A percentile compares a stretch with the other conserved stretches of the same genome.
phyloP scores from a whole-genome alignment of 2,113 vertebrate species.

The Rhagologus leucostigma region DNA sequence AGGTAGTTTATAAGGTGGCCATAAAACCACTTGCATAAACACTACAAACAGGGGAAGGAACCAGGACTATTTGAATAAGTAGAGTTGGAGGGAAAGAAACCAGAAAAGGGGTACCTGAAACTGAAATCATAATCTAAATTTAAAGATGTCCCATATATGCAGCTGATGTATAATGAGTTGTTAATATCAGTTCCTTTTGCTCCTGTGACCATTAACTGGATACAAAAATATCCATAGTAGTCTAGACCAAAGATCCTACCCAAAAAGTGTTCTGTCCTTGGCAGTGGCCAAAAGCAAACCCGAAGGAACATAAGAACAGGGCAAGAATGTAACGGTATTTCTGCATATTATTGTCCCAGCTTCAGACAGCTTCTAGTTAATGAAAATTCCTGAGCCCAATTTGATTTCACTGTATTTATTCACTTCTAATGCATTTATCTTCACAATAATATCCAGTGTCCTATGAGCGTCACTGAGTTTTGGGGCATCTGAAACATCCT shows the following conservation, averaged over 20 bases:
- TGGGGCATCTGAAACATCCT: neutral
- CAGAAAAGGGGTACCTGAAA: neutral
- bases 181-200: neutral
- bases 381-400: neutral
- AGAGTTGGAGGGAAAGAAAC: neutral
- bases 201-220: neutral
- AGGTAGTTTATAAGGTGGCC: neutral
- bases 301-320: neutral
- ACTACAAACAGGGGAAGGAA: neutral
- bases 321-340: rapidly evolving
- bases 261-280: neutral
- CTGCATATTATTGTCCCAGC: neutral
- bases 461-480: neutral
- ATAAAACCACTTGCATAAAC: neutral
- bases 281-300: neutral
- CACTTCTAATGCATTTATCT: neutral
- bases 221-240: neutral
- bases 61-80: neutral
- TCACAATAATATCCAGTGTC: neutral
- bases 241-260: neutral
- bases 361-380: neutral
- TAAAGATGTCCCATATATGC: neutral
- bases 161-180: neutral
- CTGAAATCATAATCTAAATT: neutral
- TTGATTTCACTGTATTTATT: neutral